phyloP scores from a whole-genome alignment of 2,797 vertebrate species.

The Crenichthys baileyi region DNA sequence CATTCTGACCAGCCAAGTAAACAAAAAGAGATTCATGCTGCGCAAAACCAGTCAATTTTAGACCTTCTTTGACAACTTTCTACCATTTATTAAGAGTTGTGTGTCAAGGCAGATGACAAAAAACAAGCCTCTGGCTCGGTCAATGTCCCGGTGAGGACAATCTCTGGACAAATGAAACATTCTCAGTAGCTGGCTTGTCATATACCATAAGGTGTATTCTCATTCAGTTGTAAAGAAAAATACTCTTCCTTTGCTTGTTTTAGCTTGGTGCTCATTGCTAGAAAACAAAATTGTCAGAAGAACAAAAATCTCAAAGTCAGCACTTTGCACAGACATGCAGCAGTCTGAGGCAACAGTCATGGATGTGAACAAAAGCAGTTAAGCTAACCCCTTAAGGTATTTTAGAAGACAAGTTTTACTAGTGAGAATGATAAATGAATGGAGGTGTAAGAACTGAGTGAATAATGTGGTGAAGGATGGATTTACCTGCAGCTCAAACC shows the following conservation, averaged over 20 bases:
- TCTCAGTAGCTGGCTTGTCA: neutral
- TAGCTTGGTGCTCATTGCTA: neutral
- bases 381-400: too few relatives aligned
- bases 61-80: neutral
- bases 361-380: neutral
- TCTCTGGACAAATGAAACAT: neutral
- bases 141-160: neutral
- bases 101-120: conserved; percentile 1
- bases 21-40: neutral
- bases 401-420: neutral
- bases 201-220: neutral
- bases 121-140: neutral
- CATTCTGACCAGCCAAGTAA: neutral
- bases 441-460: neutral
- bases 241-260: neutral
- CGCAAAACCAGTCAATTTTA: neutral
- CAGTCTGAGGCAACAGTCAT: neutral
- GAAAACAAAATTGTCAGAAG: neutral
- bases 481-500: neutral
- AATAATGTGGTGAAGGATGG: neutral
- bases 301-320: neutral
- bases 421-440: neutral
- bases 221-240: neutral
- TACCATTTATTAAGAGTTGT: neutral
- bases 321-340: neutral